These are phyloP conservation scores for Microcebus murinus DNA, from an alignment of 2,113 vertebrate species.

Conservation along the genomic window DNA sequence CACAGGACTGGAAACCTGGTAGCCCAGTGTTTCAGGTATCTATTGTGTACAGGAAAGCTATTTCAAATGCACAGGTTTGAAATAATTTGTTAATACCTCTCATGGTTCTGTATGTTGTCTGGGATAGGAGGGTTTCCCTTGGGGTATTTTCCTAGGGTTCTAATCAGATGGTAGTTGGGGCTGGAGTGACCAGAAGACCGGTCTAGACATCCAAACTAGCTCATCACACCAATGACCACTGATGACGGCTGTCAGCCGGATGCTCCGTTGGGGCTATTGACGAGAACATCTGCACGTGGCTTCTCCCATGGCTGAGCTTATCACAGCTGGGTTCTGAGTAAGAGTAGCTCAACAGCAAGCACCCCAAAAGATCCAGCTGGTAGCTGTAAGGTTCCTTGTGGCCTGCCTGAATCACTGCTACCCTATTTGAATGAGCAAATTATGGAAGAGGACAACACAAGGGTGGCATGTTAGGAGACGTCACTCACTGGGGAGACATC, in stretches of 20 bases:
- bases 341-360: not conserved
- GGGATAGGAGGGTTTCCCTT: not conserved
- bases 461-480: too few relatives aligned
- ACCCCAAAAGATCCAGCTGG: not conserved
- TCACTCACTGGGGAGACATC: not conserved
- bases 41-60: not conserved
- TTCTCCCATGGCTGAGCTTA: not conserved
- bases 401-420: not conserved
- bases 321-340: not conserved
- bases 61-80: not conserved
- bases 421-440: not conserved
- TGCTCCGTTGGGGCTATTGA: not conserved
- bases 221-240: not conserved
- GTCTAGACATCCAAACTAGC: not conserved
- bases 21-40: not conserved
- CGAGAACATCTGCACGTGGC: rapidly evolving
- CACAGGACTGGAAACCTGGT: not conserved
- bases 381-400: not conserved
- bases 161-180: not conserved
- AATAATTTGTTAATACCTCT: not conserved
- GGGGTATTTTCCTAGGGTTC: not conserved
- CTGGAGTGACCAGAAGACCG: not conserved
- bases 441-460: rapidly evolving
- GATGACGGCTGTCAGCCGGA: not conserved
- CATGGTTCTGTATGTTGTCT: not conserved